Percentiles rank a stretch among this genome's conserved stretches.
These are phyloP conservation scores for Zhuqinia jingwanae DNA, from an alignment of 2,888 invertebrate species.

Conservation along the genomic window DNA sequence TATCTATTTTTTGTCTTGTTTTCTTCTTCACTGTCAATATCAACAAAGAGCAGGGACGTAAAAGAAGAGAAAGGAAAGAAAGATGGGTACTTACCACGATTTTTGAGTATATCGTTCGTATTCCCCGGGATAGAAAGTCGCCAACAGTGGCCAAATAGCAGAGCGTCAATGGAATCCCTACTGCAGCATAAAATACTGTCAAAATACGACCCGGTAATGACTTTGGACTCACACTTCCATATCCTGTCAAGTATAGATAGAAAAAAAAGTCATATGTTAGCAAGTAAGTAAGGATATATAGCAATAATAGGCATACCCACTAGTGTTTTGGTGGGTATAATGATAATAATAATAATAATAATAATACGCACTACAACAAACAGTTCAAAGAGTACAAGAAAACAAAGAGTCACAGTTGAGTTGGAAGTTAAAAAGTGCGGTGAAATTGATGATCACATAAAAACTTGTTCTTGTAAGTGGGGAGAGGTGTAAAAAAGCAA, in stretches of 20 bases:
- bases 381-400: too few relatives aligned
- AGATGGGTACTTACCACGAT: constrained; percentile 75
- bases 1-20: too few relatives aligned
- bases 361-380: neutral
- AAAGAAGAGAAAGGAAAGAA: neutral
- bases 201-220: constrained; percentile 79
- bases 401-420: too few relatives aligned
- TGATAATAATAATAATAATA: too few relatives aligned
- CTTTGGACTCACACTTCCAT: constrained; percentile 79
- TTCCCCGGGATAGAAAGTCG: constrained; percentile 79
- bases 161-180: constrained; percentile 79
- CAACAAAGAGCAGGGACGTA: neutral
- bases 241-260: constrained; percentile 71
- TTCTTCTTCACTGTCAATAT: too few relatives aligned
- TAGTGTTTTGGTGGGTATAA: neutral
- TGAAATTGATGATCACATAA: too few relatives aligned
- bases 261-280: constrained; percentile 6
- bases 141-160: constrained; percentile 79
- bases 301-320: neutral
- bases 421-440: too few relatives aligned
- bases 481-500: too few relatives aligned
- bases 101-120: constrained; percentile 79
- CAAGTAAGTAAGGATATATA: too few relatives aligned
- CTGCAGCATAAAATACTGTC: constrained; percentile 79
- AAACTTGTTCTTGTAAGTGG: too few relatives aligned